A percentile compares a stretch with the other conserved stretches of the same genome.
Conservation (phyloP, 2,888 invertebrate species). For the Bombylius major region DNA sequence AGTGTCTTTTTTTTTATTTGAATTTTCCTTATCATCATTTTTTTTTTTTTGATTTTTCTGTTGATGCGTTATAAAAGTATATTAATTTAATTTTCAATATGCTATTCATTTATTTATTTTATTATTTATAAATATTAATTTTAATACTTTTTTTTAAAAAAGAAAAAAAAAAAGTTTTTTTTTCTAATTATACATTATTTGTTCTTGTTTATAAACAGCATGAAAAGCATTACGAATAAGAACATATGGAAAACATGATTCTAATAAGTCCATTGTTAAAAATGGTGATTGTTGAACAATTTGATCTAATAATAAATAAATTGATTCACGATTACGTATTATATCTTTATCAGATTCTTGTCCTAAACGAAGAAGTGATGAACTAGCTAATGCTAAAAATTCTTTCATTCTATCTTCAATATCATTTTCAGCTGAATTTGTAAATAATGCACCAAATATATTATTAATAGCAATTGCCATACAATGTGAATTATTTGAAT, state of each 20-base stretch:
- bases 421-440: slow-evolving; percentile 90
- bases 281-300: slow-evolving; percentile 98
- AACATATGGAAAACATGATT: slow-evolving; percentile 98
- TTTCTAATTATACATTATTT: slow-evolving; percentile 24
- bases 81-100: no score
- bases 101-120: no score
- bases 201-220: slow-evolving; percentile 84
- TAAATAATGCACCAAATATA: slow-evolving; percentile 92
- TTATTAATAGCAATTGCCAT: slow-evolving; percentile 93
- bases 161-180: no score
- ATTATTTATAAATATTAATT: no score
- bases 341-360: slow-evolving; percentile 93
- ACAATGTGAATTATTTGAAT: slow-evolving; percentile 98
- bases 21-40: no score
- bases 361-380: slow-evolving; percentile 84
- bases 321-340: slow-evolving; percentile 88
- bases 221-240: slow-evolving; percentile 96
- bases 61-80: no score
- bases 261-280: slow-evolving; percentile 94
- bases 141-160: no score
- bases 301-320: slow-evolving; percentile 90
- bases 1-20: no score
- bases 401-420: slow-evolving; percentile 97
- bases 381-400: slow-evolving; percentile 83
- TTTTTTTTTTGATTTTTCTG: no score